A percentile compares a stretch with the other conserved stretches of the same genome.
Conservation (phyloP, 2,113 vertebrate genomes). For the Oreochromis tanganicae region DNA sequence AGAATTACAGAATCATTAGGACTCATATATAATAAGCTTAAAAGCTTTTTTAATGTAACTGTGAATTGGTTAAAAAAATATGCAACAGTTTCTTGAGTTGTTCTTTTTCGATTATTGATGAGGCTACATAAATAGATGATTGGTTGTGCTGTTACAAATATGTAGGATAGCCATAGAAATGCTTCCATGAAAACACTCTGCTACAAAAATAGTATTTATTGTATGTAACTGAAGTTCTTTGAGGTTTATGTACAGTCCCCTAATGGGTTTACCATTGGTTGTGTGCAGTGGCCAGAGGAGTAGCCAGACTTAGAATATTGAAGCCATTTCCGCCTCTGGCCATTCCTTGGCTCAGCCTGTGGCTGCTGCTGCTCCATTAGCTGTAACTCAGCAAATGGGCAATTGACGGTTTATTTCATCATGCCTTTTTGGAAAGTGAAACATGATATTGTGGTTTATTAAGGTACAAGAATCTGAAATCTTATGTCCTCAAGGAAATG, state of each 20-base stretch:
- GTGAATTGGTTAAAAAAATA: not conserved
- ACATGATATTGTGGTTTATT: not conserved
- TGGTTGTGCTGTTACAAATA: not conserved
- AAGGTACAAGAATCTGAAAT: not conserved
- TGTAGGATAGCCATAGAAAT: not conserved
- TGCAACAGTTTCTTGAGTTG: not conserved
- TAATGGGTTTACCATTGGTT: not conserved
- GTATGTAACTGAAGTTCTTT: not conserved
- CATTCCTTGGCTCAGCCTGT: not conserved
- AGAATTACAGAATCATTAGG: not conserved
- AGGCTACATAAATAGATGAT: not conserved
- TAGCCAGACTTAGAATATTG: not conserved
- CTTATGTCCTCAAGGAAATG: not conserved
- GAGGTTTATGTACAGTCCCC: not conserved
- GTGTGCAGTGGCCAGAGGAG: not conserved
- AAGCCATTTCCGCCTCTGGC: not conserved
- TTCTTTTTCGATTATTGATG: not conserved
- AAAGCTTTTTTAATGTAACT: not conserved
- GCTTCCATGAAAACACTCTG: not conserved
- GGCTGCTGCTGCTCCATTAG: not conserved
- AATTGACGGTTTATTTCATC: not conserved
- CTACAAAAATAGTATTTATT: not conserved
- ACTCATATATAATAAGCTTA: not conserved
- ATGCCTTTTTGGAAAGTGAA: not conserved
- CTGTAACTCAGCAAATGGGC: not conserved